These are phyloP conservation scores for Drosophila tristis DNA, from an alignment of 1,140 invertebrate genomes.

Conservation along the genomic window DNA sequence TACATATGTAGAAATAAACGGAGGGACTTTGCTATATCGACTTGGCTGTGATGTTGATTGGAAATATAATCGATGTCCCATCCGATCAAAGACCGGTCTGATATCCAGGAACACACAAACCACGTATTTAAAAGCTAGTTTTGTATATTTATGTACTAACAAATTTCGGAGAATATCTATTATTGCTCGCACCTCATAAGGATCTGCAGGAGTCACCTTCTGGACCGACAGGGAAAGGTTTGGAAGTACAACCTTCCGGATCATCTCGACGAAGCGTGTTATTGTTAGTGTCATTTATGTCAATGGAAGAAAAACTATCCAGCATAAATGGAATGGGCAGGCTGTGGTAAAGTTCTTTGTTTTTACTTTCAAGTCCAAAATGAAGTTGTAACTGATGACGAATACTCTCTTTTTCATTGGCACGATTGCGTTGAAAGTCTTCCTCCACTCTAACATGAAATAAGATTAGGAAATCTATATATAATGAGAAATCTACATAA, in stretches of 20 bases:
- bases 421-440: constrained; percentile 90
- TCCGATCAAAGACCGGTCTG: no score
- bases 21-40: no score
- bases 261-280: constrained; percentile 85
- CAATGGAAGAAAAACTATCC: no score
- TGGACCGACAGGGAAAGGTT: constrained; percentile 4
- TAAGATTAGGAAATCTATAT: background rate
- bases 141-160: background rate
- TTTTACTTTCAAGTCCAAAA: constrained; percentile 69
- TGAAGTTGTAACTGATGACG: constrained; percentile 89
- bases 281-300: constrained; percentile 37
- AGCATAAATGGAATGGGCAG: no score
- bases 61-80: no score
- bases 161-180: background rate
- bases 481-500: no score
- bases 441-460: constrained; percentile 86
- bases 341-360: no score
- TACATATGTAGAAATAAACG: no score
- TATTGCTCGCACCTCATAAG: background rate
- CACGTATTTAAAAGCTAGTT: no score
- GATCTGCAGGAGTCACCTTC: constrained; percentile 10
- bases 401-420: constrained; percentile 90
- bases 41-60: no score
- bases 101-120: no score
- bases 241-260: constrained; percentile 87